Evolutionary conservation across 2,797 vertebrate species (phyloP).

Genomic region (Catharus ustulatus): DNA sequence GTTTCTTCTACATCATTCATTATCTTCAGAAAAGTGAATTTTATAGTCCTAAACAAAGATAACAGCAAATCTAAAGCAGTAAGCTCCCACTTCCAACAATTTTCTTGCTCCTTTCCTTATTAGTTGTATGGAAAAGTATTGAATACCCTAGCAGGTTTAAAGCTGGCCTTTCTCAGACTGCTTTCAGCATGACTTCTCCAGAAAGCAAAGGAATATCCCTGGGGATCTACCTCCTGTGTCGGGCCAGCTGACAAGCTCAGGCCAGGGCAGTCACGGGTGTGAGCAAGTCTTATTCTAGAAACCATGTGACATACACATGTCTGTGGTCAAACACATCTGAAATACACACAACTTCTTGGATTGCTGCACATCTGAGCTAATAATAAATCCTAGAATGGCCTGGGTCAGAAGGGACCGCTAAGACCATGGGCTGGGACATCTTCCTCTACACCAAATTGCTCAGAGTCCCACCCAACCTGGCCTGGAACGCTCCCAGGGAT

Average conservation of each 20-base stretch:
- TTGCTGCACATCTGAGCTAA: background rate
- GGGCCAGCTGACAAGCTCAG: background rate
- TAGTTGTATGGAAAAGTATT: background rate
- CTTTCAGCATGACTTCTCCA: background rate
- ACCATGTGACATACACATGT: too few species aligned
- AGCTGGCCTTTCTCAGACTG: background rate
- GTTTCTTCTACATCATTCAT: background rate
- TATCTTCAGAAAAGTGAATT: background rate
- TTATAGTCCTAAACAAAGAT: background rate
- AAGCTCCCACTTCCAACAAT: background rate
- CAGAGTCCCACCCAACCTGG: background rate
- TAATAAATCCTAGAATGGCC: background rate
- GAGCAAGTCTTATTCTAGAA: background rate
- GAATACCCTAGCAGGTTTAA: background rate
- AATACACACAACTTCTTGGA: background rate
- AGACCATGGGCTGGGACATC: background rate
- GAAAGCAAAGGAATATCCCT: background rate
- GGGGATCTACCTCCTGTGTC: fast-evolving
- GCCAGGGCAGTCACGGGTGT: fast-evolving
- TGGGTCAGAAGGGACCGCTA: background rate
- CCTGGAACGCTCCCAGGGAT: background rate
- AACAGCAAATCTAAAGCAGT: background rate
- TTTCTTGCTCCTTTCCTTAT: background rate
- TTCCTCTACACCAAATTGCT: background rate
- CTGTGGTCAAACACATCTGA: background rate